A percentile compares a stretch with the other conserved stretches of the same genome.
These are phyloP conservation scores for Thecocarcelia acutangulata DNA, from an alignment of 2,888 invertebrate species.

Conservation along the genomic window DNA sequence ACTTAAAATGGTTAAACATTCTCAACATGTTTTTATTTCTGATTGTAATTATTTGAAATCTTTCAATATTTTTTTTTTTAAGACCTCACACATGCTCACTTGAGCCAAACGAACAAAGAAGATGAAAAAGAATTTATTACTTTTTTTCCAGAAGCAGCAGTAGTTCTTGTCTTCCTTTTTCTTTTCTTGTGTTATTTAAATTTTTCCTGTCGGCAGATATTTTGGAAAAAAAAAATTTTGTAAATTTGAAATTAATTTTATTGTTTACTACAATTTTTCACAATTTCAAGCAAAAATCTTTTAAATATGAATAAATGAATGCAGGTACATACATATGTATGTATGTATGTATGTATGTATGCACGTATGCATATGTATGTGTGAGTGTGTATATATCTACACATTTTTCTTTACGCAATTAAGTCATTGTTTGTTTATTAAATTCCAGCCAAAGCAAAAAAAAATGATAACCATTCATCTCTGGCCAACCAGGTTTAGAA, in stretches of 20 bases:
- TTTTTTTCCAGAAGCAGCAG: not conserved
- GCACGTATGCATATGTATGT: no score
- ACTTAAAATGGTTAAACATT: constrained; percentile 69
- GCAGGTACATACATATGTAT: no score
- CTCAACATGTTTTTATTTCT: constrained; percentile 65
- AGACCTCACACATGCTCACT: constrained; percentile 59
- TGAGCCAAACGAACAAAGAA: not conserved
- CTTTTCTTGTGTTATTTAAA: not conserved
- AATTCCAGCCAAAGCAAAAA: not conserved
- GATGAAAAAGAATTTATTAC: constrained; percentile 4
- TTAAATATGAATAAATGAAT: not conserved
- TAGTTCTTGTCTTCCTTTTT: not conserved
- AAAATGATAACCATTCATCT: constrained; percentile 2
- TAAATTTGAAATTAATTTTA: constrained; percentile 11
- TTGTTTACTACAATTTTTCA: constrained; percentile 1
- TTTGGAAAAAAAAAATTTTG: constrained; percentile 12
- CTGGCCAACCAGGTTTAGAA: constrained; percentile 21
- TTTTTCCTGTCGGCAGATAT: constrained; percentile 15
- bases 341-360: not conserved
- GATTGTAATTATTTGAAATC: constrained; percentile 63
- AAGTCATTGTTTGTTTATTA: constrained; percentile 48
- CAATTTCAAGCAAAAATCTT: constrained; percentile 3
- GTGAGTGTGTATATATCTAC: not conserved
- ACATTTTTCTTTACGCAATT: constrained; percentile 55
- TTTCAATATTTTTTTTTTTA: constrained; percentile 45